Conservation (phyloP, 2,888 invertebrate genomes). For the Lucinisca nassula region DNA sequence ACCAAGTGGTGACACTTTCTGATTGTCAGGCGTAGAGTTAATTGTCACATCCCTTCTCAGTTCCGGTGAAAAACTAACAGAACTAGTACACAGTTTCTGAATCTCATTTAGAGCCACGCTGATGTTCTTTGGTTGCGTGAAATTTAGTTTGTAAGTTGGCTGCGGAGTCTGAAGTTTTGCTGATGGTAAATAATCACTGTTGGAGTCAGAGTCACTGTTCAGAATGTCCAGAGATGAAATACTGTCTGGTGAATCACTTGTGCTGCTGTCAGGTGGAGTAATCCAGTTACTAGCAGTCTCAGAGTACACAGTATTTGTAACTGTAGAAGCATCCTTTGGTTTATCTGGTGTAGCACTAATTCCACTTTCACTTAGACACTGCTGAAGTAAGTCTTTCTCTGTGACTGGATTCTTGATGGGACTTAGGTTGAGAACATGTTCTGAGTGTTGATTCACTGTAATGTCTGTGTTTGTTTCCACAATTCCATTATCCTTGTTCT, state of each 20-base stretch:
- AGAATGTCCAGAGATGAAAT: too few relatives aligned
- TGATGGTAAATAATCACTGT: neutral
- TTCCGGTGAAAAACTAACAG: slow-evolving; percentile 64
- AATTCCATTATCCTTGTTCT: neutral
- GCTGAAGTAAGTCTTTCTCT: slow-evolving; percentile 48
- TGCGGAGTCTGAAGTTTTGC: slow-evolving; percentile 21
- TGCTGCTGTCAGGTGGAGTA: slow-evolving; percentile 38
- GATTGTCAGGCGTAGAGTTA: slow-evolving; percentile 36
- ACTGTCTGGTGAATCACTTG: slow-evolving; percentile 58
- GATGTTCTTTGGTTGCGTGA: slow-evolving; percentile 39
- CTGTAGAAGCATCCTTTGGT: neutral
- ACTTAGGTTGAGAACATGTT: neutral
- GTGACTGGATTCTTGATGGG: neutral
- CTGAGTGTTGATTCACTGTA: neutral
- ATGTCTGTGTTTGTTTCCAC: slow-evolving; percentile 1
- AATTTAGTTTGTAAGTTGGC: neutral
- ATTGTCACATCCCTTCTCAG: slow-evolving; percentile 48
- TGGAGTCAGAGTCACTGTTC: neutral
- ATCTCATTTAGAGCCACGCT: slow-evolving; percentile 55
- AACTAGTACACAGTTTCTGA: slow-evolving; percentile 55
- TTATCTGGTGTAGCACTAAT: slow-evolving; percentile 19
- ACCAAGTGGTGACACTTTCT: slow-evolving; percentile 26
- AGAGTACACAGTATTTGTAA: neutral
- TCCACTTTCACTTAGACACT: slow-evolving; percentile 63
- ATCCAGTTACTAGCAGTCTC: neutral